phyloP scores from a whole-genome alignment of 2,888 invertebrate species.

The Drosophila hawaiiensis region DNA sequence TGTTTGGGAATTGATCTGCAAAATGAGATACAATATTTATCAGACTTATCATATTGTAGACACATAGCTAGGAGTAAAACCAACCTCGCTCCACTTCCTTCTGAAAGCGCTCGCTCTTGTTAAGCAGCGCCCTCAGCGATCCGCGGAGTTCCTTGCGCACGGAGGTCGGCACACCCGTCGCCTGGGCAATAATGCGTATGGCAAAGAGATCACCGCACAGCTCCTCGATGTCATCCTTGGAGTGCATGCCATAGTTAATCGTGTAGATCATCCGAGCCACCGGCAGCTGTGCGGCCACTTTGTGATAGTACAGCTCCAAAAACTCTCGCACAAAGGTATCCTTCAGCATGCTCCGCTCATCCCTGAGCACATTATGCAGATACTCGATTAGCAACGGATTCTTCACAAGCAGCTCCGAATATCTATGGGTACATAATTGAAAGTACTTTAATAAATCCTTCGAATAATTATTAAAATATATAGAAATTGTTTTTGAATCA shows the following conservation, averaged over 20 bases:
- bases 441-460: not conserved
- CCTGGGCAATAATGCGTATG: constrained; percentile 85
- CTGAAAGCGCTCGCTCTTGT: constrained; percentile 81
- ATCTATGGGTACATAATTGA: constrained; percentile 85
- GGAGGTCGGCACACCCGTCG: constrained; percentile 84
- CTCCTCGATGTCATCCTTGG: constrained; percentile 85
- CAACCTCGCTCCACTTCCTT: constrained; percentile 82
- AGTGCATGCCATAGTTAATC: constrained; percentile 84
- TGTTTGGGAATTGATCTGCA: constrained; percentile 74
- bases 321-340: constrained; percentile 95
- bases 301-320: constrained; percentile 95
- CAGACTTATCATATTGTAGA: not conserved
- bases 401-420: constrained; percentile 92
- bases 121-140: constrained; percentile 82
- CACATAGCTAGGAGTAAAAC: constrained; percentile 37
- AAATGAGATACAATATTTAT: not conserved
- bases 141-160: constrained; percentile 84
- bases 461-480: not conserved
- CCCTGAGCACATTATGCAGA: constrained; percentile 94
- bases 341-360: constrained; percentile 94
- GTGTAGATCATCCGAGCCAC: constrained; percentile 85
- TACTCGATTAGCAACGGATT: constrained; percentile 95
- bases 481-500: no score
- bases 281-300: constrained; percentile 86
- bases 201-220: constrained; percentile 85